A percentile compares a stretch with the other conserved stretches of the same genome.
Conservation (phyloP, 1,140 invertebrate genomes). For the Teleopsis dalmanni region DNA sequence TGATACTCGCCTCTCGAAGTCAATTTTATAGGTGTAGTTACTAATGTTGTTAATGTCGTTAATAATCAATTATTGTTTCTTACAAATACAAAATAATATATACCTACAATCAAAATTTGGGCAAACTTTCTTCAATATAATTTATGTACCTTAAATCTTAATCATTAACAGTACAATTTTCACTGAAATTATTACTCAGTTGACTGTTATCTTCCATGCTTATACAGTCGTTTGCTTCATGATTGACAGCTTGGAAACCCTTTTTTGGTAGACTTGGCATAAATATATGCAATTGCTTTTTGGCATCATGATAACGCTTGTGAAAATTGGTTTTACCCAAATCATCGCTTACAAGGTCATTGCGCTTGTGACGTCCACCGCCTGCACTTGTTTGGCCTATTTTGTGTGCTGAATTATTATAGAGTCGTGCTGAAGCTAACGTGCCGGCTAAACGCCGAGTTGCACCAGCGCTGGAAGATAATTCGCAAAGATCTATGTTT, state of each 20-base stretch:
- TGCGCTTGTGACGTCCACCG: too few species aligned
- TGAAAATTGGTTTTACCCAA: background rate
- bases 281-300: slow-evolving; percentile 40
- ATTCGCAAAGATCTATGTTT: slow-evolving; percentile 34
- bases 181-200: slow-evolving; percentile 11
- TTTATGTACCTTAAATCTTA: background rate
- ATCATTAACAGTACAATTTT: slow-evolving; percentile 5
- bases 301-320: slow-evolving; percentile 12
- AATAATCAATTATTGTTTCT: too few species aligned
- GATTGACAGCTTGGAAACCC: slow-evolving; percentile 15
- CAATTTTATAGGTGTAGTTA: too few species aligned
- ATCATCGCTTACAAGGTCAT: too few species aligned
- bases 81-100: background rate
- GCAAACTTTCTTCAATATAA: background rate
- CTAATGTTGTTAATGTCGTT: too few species aligned
- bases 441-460: slow-evolving; percentile 28
- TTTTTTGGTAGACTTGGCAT: slow-evolving; percentile 42
- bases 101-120: background rate
- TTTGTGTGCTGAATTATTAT: slow-evolving; percentile 17
- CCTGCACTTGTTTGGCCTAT: background rate
- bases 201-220: slow-evolving; percentile 6
- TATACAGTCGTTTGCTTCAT: slow-evolving; percentile 14
- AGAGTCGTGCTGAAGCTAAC: slow-evolving; percentile 31
- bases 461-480: slow-evolving; percentile 28
- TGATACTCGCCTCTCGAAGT: too few species aligned